Evolutionary conservation across 1,140 invertebrate genomes (phyloP).

Genomic region (Drosophila neocordata): DNA sequence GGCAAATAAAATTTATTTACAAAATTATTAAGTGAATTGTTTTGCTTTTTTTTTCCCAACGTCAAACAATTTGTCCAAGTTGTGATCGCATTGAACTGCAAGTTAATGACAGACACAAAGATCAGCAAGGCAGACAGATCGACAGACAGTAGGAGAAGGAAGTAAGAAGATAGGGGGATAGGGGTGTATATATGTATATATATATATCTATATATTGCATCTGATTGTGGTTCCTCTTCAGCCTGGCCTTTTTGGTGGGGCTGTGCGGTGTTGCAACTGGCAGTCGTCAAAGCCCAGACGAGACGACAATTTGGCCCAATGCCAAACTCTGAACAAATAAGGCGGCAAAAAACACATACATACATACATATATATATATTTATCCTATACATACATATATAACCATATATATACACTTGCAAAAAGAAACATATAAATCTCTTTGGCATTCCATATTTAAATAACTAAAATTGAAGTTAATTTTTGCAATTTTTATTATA

Average conservation of each 20-base stretch:
- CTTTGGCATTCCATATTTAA: too few species aligned
- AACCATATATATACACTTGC: background rate
- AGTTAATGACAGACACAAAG: conserved; percentile 39
- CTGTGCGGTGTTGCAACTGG: conserved; percentile 16
- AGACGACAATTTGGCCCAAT: conserved; percentile 48
- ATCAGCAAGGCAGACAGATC: conserved; percentile 26
- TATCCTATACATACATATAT: conserved; percentile 14
- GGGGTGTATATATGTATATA: background rate
- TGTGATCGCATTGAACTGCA: conserved; percentile 27
- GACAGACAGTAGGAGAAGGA: conserved; percentile 3
- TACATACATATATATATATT: conserved; percentile 8
- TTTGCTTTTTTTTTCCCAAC: background rate
- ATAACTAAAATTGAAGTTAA: too few species aligned
- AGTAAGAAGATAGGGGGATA: too few species aligned
- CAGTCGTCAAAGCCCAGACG: conserved; percentile 44
- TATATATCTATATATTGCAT: too few species aligned
- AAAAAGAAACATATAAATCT: background rate
- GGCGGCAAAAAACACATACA: conserved; percentile 39
- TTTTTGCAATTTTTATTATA: too few species aligned
- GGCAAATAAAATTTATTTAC: conserved; percentile 61
- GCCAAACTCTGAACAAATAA: conserved; percentile 63
- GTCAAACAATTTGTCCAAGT: conserved; percentile 31
- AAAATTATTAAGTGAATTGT: conserved; percentile 50
- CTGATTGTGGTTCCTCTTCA: background rate
- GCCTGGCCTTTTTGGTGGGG: background rate